Evolutionary conservation across 2,888 invertebrate species (phyloP), one percentile per base, ranked within the genome.

Genomic region (Philaethria dido): DNA sequence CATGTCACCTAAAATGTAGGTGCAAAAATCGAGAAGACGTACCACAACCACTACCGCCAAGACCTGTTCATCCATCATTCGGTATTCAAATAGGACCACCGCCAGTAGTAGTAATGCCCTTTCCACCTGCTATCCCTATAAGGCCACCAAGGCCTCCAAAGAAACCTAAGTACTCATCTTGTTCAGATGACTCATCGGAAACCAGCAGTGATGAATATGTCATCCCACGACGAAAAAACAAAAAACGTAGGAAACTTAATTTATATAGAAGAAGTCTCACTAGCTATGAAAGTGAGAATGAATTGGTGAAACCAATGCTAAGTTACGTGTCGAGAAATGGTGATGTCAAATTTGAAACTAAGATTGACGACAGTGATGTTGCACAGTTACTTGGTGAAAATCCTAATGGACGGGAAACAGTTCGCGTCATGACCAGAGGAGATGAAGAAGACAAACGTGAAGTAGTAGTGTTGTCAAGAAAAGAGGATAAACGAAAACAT

Each of bases 1-100:
- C 83, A 5, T 91, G 91, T 54, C 91, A 91, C 66, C 75, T 76
- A 70, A 81, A 82, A 70, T 91, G 91, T 61, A 62, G 73, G 48
- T 73, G 73, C 62, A 71, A 55, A 59, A 57, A 25, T 60, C 18
- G 39, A 44, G 63, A 64, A 20, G 66, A 66, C 25, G 36, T 59
- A 16, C 72, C 68, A 0, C 39, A 33, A 29, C 59, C 76, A 69
- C 33, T 71, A 20, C 62, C 63, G 13, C 50, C 59, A 5, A 47
- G 39, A 54, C n/a, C 33, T 42, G 62, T n/a, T n/a, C n/a, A 9
- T 18, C 68, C 62, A 59, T 52, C 61, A n/a, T 69, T 62, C 9
- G 68, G 48, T 2, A 57, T 59, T 66, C 50, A 25, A 54, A 48
- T 68, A 60, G 69, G 48, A 2, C 74, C 73, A 29, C 71, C 75